Conservation (phyloP, 2,113 vertebrate species). For the Antigone vipio region DNA sequence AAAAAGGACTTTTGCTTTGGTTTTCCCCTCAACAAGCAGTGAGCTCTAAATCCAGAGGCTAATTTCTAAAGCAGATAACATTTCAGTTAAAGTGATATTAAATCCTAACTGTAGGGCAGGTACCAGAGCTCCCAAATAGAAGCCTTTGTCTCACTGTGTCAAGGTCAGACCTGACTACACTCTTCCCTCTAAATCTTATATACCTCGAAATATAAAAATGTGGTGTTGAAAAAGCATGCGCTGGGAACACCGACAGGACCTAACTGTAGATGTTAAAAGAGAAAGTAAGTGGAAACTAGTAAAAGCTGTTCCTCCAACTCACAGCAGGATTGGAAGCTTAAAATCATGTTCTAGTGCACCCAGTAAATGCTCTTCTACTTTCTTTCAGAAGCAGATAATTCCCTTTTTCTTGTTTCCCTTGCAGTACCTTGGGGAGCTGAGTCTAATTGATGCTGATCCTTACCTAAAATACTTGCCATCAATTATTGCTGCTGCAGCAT, state of each 20-base stretch:
- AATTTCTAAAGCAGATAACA: not conserved
- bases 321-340: not conserved
- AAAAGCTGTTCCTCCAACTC: not conserved
- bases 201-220: not conserved
- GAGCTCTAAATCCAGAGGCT: not conserved
- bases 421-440: conserved; percentile 93
- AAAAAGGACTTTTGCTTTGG: not conserved
- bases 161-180: fast-evolving
- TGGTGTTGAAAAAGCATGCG: not conserved
- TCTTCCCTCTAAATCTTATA: not conserved
- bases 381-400: not conserved
- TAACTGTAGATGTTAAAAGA: not conserved
- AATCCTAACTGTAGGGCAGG: not conserved
- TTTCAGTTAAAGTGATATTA: not conserved
- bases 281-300: not conserved
- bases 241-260: not conserved
- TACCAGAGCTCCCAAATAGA: not conserved
- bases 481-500: conserved; percentile 88
- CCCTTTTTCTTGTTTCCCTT: not conserved
- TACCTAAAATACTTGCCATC: conserved; percentile 95
- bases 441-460: conserved; percentile 91
- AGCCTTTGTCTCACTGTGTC: not conserved
- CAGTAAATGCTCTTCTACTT: not conserved
- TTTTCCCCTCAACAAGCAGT: not conserved
- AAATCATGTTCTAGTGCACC: not conserved